phyloP scores from a whole-genome alignment of 2,888 invertebrate species.

The Andricus curvator region DNA sequence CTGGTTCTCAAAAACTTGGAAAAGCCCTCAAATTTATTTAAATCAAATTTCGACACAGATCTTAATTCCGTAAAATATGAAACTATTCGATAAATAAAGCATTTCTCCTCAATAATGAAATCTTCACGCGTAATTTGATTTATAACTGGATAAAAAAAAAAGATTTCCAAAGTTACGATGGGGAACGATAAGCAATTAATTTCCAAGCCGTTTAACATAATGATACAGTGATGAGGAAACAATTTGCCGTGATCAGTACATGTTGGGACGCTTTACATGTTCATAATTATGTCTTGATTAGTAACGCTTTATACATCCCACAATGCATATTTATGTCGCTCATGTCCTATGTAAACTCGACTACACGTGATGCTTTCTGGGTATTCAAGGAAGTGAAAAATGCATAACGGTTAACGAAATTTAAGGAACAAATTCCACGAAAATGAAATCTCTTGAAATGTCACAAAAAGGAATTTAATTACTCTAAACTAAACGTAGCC shows the following conservation, averaged over 20 bases:
- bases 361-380: not conserved
- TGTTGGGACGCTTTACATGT: constrained; percentile 15
- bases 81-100: not conserved
- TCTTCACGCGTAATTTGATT: no score
- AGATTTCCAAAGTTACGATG: not conserved
- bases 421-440: not conserved
- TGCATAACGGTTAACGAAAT: not conserved
- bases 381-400: not conserved
- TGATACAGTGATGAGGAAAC: constrained; percentile 38
- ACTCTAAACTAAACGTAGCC: not conserved
- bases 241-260: constrained; percentile 28
- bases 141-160: not conserved
- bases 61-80: not conserved
- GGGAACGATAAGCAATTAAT: constrained; percentile 29
- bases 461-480: not conserved
- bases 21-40: no score
- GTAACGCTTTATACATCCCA: constrained; percentile 60
- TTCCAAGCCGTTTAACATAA: constrained; percentile 30
- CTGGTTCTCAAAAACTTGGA: no score
- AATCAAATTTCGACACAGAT: not conserved
- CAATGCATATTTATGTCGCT: constrained; percentile 65
- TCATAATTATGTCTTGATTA: constrained; percentile 60
- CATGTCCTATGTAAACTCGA: not conserved
- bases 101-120: no score
- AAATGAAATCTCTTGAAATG: not conserved